Base-by-base conservation (phyloP, 2,888 invertebrate genomes). In the Mimumesa dahlbomi region DNA sequence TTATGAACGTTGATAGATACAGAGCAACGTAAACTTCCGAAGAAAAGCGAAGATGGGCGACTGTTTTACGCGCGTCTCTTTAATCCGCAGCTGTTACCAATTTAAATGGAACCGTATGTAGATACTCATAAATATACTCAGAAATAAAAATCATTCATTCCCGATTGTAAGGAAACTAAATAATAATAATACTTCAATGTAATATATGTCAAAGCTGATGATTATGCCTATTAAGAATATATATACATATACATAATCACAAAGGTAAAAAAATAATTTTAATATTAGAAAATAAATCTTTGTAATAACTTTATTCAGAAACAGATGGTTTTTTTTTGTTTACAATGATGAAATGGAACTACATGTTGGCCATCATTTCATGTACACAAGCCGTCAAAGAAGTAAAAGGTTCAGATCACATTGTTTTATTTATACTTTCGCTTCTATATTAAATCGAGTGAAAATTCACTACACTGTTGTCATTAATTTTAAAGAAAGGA, bases 231-330 rank as follows among this genome's bases (percentile, higher is more conserved):
- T n/a, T n/a, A n/a, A n/a, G n/a, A n/a, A n/a, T n/a, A n/a, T n/a
- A n/a, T n/a, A n/a, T n/a, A n/a, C n/a, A n/a, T n/a, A n/a, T n/a
- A n/a, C n/a, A n/a, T n/a, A n/a, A n/a, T n/a, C n/a, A n/a, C n/a
- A n/a, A n/a, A n/a, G n/a, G n/a, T n/a, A n/a, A n/a, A n/a, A n/a
- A n/a, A n/a, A n/a, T n/a, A n/a, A n/a, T n/a, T n/a, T n/a, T n/a
- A n/a, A n/a, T n/a, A n/a, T n/a, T n/a, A n/a, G n/a, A n/a, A n/a
- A n/a, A n/a, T n/a, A 7, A 25, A 25, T 25, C 11, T 34, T 34
- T 11, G 11, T 34, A 7, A 34, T 62, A 48, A 63, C 56, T 63
- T 63, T 63, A 63, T 63, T 63, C 56, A 48, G 63, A 63, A 63
- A 63, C 31, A 56, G 22, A 63, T 63, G n/a, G 46, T 56, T 40